Conservation (phyloP, 2,113 vertebrate genomes). For the Tautogolabrus adspersus region DNA sequence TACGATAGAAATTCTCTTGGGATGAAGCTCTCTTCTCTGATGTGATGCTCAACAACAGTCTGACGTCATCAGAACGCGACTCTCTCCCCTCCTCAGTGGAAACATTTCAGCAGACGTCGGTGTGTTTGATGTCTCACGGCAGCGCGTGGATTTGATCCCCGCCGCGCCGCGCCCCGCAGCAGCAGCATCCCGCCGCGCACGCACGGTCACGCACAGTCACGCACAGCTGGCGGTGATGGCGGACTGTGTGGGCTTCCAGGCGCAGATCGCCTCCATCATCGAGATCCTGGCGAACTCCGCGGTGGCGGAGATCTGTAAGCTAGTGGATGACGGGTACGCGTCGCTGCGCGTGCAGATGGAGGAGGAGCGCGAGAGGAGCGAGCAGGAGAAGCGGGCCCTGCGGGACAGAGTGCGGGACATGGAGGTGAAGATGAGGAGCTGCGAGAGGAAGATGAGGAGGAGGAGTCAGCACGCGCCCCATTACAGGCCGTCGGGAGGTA, state of each 20-base stretch:
- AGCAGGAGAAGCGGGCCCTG: constrained; percentile 70
- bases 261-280: constrained; percentile 76
- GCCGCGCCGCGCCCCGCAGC: constrained; percentile 20
- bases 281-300: constrained; percentile 79
- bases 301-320: constrained; percentile 77
- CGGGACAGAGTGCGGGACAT: constrained; percentile 70
- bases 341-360: constrained; percentile 75
- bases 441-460: constrained; percentile 71
- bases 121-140: constrained; percentile 19
- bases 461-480: constrained; percentile 54
- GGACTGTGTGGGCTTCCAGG: constrained; percentile 73
- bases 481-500: constrained; percentile 63
- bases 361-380: constrained; percentile 63
- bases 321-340: constrained; percentile 76
- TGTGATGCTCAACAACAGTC: constrained; percentile 55
- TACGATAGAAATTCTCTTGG: no score
- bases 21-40: neutral
- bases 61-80: constrained; percentile 76
- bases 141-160: constrained; percentile 11
- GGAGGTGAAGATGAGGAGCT: constrained; percentile 72
- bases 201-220: neutral
- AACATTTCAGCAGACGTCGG: neutral
- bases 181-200: constrained; percentile 24
- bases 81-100: constrained; percentile 5
- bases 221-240: constrained; percentile 62